A percentile compares a stretch with the other conserved stretches of the same genome.
Conservation (phyloP, 2,888 invertebrate genomes). For the Limnephilus marmoratus region DNA sequence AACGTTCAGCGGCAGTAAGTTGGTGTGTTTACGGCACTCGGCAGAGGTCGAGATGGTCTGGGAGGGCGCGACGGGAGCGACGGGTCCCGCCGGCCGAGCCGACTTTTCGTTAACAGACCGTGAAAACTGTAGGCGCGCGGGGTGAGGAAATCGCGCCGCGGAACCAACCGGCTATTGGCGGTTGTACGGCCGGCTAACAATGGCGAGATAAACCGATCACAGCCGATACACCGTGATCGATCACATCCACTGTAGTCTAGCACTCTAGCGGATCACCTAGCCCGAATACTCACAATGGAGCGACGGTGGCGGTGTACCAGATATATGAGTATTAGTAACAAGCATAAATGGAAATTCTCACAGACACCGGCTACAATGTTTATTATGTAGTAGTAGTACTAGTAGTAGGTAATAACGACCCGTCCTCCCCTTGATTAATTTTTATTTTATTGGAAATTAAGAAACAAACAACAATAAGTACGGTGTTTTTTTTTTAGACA, state of each 20-base stretch:
- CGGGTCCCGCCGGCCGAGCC: constrained; percentile 41
- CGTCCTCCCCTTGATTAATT: background rate
- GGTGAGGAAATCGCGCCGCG: constrained; percentile 35
- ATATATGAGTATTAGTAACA: background rate
- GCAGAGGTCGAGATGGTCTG: constrained; percentile 21
- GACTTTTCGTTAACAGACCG: constrained; percentile 61
- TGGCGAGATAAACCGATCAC: constrained; percentile 43
- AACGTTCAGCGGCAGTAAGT: background rate
- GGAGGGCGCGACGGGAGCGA: constrained; percentile 16
- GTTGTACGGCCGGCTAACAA: constrained; percentile 14
- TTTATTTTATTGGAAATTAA: background rate
- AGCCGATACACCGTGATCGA: constrained; percentile 33
- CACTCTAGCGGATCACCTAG: constrained; percentile 19
- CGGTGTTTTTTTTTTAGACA: background rate
- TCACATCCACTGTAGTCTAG: constrained; percentile 29
- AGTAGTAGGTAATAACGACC: background rate
- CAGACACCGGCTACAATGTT: background rate
- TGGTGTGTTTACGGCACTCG: background rate
- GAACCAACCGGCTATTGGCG: background rate
- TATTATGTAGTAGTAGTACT: background rate
- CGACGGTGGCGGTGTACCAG: background rate
- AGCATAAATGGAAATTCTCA: background rate
- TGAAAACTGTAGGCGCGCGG: constrained; percentile 57
- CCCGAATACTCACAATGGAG: background rate
- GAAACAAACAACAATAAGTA: background rate